phyloP scores from a whole-genome alignment of 2,888 invertebrate species.

The Zaprionus obscuricornis region DNA sequence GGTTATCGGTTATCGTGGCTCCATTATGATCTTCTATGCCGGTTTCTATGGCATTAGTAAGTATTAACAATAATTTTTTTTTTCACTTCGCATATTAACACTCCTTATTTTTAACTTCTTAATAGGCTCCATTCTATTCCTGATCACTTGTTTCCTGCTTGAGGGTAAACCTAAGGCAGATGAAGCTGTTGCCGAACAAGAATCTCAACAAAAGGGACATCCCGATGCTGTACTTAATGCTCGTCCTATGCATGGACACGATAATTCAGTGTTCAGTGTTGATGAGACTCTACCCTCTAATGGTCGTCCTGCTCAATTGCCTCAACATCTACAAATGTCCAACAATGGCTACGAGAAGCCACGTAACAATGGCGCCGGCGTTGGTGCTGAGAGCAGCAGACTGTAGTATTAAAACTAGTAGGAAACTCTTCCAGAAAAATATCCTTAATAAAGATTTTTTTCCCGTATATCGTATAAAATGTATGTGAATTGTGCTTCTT shows the following conservation, averaged over 20 bases:
- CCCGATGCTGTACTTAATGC: constrained; percentile 61
- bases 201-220: constrained; percentile 50
- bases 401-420: constrained; percentile 61
- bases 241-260: constrained; percentile 81
- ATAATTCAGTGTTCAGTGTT: constrained; percentile 81
- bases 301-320: constrained; percentile 75
- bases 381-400: constrained; percentile 81
- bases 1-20: constrained; percentile 91
- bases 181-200: constrained; percentile 32
- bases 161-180: constrained; percentile 84
- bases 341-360: constrained; percentile 70
- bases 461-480: too few relatives aligned
- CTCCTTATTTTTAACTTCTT: not conserved
- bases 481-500: constrained; percentile 35
- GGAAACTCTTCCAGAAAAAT: constrained; percentile 4
- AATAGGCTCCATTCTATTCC: constrained; percentile 92
- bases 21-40: constrained; percentile 94
- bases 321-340: constrained; percentile 76
- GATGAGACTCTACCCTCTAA: constrained; percentile 79
- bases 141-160: constrained; percentile 92
- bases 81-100: not conserved
- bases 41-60: constrained; percentile 93
- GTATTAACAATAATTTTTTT: constrained; percentile 27
- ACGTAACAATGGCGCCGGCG: constrained; percentile 66
- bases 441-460: constrained; percentile 21